Conservation (phyloP, 2,888 invertebrate species). For the Lissonota sp. region DNA sequence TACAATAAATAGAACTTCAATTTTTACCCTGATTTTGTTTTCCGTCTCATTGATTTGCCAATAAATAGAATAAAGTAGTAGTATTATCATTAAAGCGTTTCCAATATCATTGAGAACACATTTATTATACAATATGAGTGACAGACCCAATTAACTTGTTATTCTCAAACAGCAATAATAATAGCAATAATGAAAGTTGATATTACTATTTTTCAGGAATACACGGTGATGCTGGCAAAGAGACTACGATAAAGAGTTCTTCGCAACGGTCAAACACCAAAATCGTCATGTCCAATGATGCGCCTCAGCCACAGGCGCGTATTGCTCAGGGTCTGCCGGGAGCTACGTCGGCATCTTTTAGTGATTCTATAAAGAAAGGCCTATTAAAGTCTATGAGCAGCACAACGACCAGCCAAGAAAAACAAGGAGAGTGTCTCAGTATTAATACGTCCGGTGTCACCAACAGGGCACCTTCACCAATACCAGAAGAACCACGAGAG, state of each 20-base stretch:
- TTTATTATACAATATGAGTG: no score
- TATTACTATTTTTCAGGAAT: slow-evolving; percentile 17
- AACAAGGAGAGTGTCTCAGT: slow-evolving; percentile 18
- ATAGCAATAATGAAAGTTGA: no score
- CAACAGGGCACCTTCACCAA: slow-evolving; percentile 85
- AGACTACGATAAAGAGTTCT: slow-evolving; percentile 19
- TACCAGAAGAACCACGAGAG: slow-evolving; percentile 86
- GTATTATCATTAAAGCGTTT: no score
- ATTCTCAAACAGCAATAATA: no score
- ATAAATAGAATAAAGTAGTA: no score
- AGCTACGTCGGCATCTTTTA: slow-evolving; percentile 54
- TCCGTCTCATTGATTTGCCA: no score
- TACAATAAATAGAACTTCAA: no score
- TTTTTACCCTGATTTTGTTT: no score
- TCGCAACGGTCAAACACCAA: slow-evolving; percentile 68
- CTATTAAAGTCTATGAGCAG: slow-evolving; percentile 72
- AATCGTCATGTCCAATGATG: slow-evolving; percentile 44
- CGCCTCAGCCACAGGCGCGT: slow-evolving; percentile 24
- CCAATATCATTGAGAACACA: no score
- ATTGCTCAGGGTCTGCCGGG: slow-evolving; percentile 10
- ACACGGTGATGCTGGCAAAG: slow-evolving; percentile 40
- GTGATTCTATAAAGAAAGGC: slow-evolving; percentile 72
- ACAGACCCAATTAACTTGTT: no score
- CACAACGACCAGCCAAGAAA: slow-evolving; percentile 68
- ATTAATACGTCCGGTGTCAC: slow-evolving; percentile 26